A percentile compares a stretch with the other conserved stretches of the same genome.
phyloP scores from a whole-genome alignment of 1,140 invertebrate genomes.

The Heliothis virescens region DNA sequence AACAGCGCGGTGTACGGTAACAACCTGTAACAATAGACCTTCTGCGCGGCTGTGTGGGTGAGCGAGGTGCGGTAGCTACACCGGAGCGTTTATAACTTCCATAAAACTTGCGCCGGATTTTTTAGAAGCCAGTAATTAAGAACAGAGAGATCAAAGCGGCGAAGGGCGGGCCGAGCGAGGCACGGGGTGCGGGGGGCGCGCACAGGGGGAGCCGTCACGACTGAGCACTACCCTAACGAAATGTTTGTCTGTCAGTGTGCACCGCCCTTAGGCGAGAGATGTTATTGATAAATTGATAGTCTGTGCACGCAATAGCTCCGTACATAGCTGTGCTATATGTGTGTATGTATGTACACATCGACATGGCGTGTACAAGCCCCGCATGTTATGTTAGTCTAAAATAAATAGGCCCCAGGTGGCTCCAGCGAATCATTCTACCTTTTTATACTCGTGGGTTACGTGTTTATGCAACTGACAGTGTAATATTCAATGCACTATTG shows the following conservation, averaged over 20 bases:
- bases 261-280: not conserved
- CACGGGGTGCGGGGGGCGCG: not conserved
- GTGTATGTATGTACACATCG: not conserved
- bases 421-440: too few relatives aligned
- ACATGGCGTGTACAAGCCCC: not conserved
- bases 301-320: not conserved
- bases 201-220: not conserved
- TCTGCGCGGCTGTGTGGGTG: not conserved
- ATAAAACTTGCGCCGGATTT: constrained; percentile 43
- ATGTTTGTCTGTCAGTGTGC: constrained; percentile 13
- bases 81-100: constrained; percentile 37
- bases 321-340: not conserved
- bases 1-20: not conserved
- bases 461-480: too few relatives aligned
- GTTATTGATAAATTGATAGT: not conserved
- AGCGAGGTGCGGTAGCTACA: not conserved
- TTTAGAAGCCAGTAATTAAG: constrained; percentile 45
- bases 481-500: too few relatives aligned
- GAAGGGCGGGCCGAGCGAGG: not conserved
- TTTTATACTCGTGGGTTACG: too few relatives aligned
- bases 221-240: not conserved
- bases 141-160: constrained; percentile 46
- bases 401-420: not conserved
- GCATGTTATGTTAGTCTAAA: not conserved
- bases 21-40: not conserved